phyloP scores from a whole-genome alignment of 2,888 invertebrate genomes.

The Pachliopta kotzebuea region DNA sequence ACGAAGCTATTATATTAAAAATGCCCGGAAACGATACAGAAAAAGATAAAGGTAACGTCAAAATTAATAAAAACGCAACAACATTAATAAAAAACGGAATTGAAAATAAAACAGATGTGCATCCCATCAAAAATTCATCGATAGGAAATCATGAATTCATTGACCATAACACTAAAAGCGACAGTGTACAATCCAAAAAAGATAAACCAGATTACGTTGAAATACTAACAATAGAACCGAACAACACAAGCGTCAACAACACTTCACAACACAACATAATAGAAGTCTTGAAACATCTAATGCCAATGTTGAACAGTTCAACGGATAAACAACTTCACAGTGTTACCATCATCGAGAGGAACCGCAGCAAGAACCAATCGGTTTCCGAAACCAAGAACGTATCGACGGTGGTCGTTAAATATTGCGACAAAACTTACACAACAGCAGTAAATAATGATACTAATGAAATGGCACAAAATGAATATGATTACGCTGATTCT shows the following conservation, averaged over 20 bases:
- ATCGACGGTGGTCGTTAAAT: slow-evolving; percentile 69
- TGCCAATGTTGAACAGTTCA: slow-evolving; percentile 69
- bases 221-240: slow-evolving; percentile 68
- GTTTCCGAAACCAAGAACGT: slow-evolving; percentile 63
- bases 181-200: slow-evolving; percentile 37
- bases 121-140: slow-evolving; percentile 34
- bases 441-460: slow-evolving; percentile 38
- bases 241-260: slow-evolving; percentile 52
- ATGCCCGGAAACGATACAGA: slow-evolving; percentile 34
- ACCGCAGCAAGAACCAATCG: slow-evolving; percentile 62
- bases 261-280: slow-evolving; percentile 60
- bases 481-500: slow-evolving; percentile 34
- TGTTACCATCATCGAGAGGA: slow-evolving; percentile 68
- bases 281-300: slow-evolving; percentile 68
- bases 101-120: slow-evolving; percentile 55
- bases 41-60: slow-evolving; percentile 14
- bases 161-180: slow-evolving; percentile 13
- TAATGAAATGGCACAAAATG: slow-evolving; percentile 26
- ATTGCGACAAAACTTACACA: slow-evolving; percentile 62
- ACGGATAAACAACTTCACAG: slow-evolving; percentile 67
- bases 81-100: slow-evolving; percentile 59
- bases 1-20: slow-evolving; percentile 66
- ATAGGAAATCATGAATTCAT: slow-evolving; percentile 26
- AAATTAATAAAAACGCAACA: slow-evolving; percentile 35
- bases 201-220: slow-evolving; percentile 60